Base-by-base conservation (phyloP, 2,888 invertebrate species). In the Agrilus cyanescens region DNA sequence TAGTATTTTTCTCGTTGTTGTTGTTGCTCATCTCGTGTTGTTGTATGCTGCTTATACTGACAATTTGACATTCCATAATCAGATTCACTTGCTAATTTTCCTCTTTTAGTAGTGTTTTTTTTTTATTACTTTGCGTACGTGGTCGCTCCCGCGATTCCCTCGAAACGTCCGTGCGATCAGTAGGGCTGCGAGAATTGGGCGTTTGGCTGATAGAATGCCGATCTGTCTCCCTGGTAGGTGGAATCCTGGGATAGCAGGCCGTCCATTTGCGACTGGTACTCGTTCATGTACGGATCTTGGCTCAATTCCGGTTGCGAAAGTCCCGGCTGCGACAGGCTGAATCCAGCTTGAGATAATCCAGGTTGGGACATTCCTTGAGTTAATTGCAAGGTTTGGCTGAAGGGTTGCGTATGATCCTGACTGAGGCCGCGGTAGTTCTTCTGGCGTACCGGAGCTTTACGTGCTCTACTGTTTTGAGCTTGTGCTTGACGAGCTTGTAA, bases 211-310 rank as follows among this genome's bases (percentile, higher is more conserved):
- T 79, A 68, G 61, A 65, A 66, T 43, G 58, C 71, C 60, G 64
- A 71, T 62, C 82, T 65, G 54, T 73, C 72, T 47, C 72, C 67
- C 55, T 67, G 66, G 51, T 67, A 67, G 32, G 66, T 67, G n/a
- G 66, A 66, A 51, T 62, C 94, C 72, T 95, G 95, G 38, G 94
- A 95, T 57, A 95, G 73, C 58, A 95, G 76, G 43, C 89, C 91
- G 66, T 95, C 95, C 73, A 91, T 88, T 72, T 95, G 94, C 40
- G 93, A 93, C 61, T 86, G 86, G 66, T 85, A 85, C 66, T 89
- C 89, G 40, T 82, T 80, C 66, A 85, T 78, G 62, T 83, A 80
- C 46, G 85, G 85, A 67, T 90, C 89, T 72, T 88, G 82, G 53
- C 80, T 80, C 53, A 80, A 70, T 63, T 86, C 85, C 5, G 79